phyloP scores from a whole-genome alignment of 2,888 invertebrate species.

The Amphipoea lucens region DNA sequence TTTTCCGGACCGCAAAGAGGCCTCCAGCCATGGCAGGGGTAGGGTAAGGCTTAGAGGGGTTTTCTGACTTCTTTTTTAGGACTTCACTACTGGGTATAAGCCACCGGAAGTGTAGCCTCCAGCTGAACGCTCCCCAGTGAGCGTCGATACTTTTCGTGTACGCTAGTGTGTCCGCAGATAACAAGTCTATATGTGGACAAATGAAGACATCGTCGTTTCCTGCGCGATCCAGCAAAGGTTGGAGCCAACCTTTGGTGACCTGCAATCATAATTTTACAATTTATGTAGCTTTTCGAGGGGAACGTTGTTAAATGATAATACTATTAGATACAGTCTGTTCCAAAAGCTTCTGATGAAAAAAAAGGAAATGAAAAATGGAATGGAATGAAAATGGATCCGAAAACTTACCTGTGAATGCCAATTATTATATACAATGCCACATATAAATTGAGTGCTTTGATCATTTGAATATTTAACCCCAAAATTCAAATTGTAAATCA shows the following conservation, averaged over 20 bases:
- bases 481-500: neutral
- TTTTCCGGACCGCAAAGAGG: slow-evolving; percentile 96
- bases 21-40: slow-evolving; percentile 99
- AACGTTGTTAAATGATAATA: neutral
- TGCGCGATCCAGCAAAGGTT: slow-evolving; percentile 89
- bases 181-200: slow-evolving; percentile 91
- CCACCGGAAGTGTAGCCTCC: slow-evolving; percentile 98
- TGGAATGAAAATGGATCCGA: no score
- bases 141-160: slow-evolving; percentile 98
- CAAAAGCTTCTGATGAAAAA: neutral
- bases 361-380: no score
- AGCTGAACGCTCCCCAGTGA: slow-evolving; percentile 99
- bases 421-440: no score
- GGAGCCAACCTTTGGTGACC: slow-evolving; percentile 92
- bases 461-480: neutral
- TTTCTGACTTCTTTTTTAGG: slow-evolving; percentile 90
- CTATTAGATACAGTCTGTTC: neutral
- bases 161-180: slow-evolving; percentile 98
- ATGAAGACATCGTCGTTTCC: slow-evolving; percentile 87
- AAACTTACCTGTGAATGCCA: neutral
- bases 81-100: slow-evolving; percentile 93
- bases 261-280: slow-evolving; percentile 67
- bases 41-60: slow-evolving; percentile 92
- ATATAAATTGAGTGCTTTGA: neutral
- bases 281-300: neutral